These are phyloP conservation scores for Papilio dardanus DNA, from an alignment of 1,140 invertebrate genomes.

Conservation along the genomic window DNA sequence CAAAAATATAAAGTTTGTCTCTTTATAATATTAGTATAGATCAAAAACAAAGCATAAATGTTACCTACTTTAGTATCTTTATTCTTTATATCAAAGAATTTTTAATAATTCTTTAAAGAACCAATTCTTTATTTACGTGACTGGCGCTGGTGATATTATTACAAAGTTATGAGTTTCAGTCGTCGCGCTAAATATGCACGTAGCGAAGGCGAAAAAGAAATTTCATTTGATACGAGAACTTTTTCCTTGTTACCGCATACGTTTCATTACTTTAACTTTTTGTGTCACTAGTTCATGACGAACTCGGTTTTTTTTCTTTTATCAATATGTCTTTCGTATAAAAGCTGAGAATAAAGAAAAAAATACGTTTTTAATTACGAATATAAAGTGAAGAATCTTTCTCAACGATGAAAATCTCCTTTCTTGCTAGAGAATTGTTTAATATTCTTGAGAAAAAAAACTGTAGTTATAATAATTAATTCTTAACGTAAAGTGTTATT, in stretches of 20 bases:
- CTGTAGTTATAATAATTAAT: too few relatives aligned
- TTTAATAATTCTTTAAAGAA: not conserved
- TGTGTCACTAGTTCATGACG: slow-evolving; percentile 14
- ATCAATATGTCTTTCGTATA: not conserved
- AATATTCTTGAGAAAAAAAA: too few relatives aligned
- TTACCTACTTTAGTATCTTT: too few relatives aligned
- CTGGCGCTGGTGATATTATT: not conserved
- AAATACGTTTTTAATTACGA: not conserved
- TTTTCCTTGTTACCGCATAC: slow-evolving; percentile 13
- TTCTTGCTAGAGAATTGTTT: too few relatives aligned
- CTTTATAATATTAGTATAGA: too few relatives aligned
- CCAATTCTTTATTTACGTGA: not conserved
- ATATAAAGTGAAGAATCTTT: not conserved
- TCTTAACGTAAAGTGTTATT: too few relatives aligned
- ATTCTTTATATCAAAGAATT: too few relatives aligned
- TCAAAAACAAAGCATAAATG: too few relatives aligned
- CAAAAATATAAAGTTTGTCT: too few relatives aligned
- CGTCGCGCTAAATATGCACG: slow-evolving; percentile 17
- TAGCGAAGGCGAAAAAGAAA: slow-evolving; percentile 2
- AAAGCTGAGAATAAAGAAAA: not conserved
- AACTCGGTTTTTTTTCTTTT: not conserved
- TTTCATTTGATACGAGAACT: slow-evolving; percentile 12
- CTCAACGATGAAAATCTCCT: too few relatives aligned
- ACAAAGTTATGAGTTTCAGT: slow-evolving; percentile 13
- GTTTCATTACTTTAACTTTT: slow-evolving; percentile 20